Percentiles rank a stretch among this genome's conserved stretches.
phyloP scores from a whole-genome alignment of 2,113 vertebrate genomes.

The Oryzias woworae region DNA sequence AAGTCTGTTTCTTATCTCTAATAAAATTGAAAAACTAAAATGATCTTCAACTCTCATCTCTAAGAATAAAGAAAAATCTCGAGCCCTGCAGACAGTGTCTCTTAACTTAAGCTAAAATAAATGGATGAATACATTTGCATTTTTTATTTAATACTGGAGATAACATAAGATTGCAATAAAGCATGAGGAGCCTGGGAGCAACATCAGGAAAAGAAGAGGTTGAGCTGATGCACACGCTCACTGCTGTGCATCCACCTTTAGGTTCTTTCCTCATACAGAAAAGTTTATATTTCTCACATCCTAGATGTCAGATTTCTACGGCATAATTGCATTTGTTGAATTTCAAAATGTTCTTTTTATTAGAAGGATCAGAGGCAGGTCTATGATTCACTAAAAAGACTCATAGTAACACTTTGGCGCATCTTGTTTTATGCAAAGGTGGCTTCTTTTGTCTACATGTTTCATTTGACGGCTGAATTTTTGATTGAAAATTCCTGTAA shows the following conservation, averaged over 20 bases:
- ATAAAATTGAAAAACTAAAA: background rate
- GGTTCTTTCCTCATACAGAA: slow-evolving; percentile 15
- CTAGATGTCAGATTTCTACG: slow-evolving; percentile 31
- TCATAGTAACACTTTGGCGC: background rate
- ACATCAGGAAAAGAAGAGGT: slow-evolving; percentile 10
- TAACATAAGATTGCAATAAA: slow-evolving; percentile 10
- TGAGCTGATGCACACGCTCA: slow-evolving; percentile 4
- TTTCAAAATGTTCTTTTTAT: background rate
- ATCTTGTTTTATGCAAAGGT: slow-evolving; percentile 1
- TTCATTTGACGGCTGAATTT: background rate
- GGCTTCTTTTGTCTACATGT: too few relatives aligned
- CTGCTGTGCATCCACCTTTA: slow-evolving; percentile 26
- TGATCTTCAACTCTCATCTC: background rate
- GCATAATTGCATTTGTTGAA: slow-evolving; percentile 2
- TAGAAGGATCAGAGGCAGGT: background rate
- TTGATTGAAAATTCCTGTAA: background rate
- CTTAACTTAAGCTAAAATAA: background rate
- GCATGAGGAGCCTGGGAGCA: background rate
- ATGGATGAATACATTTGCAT: slow-evolving; percentile 7
- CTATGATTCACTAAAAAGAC: background rate
- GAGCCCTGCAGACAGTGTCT: background rate
- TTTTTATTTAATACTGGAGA: slow-evolving; percentile 1
- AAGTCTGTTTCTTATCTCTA: background rate
- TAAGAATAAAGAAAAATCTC: background rate
- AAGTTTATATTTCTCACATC: slow-evolving; percentile 19